Evolutionary conservation across 2,888 invertebrate genomes (phyloP).

Genomic region (Colostygia pectinataria): DNA sequence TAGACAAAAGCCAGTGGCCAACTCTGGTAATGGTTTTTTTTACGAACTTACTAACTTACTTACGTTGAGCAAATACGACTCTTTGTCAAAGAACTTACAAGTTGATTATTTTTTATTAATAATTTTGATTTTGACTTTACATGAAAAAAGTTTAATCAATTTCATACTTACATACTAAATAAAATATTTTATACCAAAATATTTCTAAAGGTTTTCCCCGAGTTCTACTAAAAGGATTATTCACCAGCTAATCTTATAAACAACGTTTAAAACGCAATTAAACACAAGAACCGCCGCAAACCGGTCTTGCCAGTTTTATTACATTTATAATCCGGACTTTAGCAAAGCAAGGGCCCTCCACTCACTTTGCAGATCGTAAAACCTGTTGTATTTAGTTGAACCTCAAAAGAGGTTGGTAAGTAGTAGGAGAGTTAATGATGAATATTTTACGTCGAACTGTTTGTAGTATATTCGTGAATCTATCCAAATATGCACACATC

Average conservation of each 20-base stretch:
- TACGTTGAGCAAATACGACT: too few species aligned
- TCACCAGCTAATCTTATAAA: slow-evolving; percentile 22
- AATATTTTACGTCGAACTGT: neutral
- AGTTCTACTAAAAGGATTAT: neutral
- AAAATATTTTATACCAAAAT: neutral
- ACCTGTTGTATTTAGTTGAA: slow-evolving; percentile 48
- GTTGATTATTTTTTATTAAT: too few species aligned
- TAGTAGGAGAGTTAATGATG: neutral
- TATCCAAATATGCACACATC: too few species aligned
- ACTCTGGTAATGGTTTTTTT: too few species aligned
- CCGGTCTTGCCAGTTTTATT: slow-evolving; percentile 44
- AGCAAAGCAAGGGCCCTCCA: slow-evolving; percentile 38
- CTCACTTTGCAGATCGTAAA: slow-evolving; percentile 41
- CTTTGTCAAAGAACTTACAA: too few species aligned
- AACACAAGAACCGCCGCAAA: slow-evolving; percentile 20
- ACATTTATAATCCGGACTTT: slow-evolving; percentile 45
- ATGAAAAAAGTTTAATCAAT: too few species aligned
- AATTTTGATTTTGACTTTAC: too few species aligned
- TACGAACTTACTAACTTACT: too few species aligned
- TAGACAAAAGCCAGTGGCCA: too few species aligned
- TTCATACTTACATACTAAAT: too few species aligned
- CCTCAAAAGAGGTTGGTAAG: slow-evolving; percentile 41
- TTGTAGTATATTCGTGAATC: too few species aligned
- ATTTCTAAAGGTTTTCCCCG: neutral
- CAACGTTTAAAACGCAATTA: slow-evolving; percentile 27